Evolutionary conservation across 2,888 invertebrate genomes (phyloP), one percentile per base, ranked within the genome.

Genomic region (Euproctis similis): DNA sequence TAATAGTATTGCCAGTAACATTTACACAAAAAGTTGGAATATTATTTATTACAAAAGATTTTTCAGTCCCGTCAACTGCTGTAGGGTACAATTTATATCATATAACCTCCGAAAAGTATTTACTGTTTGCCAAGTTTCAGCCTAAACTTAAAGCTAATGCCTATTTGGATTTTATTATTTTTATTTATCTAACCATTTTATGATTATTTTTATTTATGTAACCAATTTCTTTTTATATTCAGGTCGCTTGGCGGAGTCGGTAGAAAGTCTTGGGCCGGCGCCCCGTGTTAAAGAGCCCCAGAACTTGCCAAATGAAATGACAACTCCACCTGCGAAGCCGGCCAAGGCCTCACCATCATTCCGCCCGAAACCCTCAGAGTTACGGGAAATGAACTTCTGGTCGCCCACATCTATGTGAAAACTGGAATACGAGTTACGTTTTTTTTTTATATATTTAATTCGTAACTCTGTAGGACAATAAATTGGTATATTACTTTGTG

Each of bases 351-450:
- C 62, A 5, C 59, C 50, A 28, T 50, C 38, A 39, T 74, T 42
- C 70, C 52, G 59, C 53, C 75, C 54, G 59, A 77, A 53, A 50
- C 61, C 53, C 1, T 90, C 92, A 0, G 92, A 93, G 59, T 74
- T 93, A 8, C 73, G 93, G 24, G 93, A 93, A 71, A 90, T 93
- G 90, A 93, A 93, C 69, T 93, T 93, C 75, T 93, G 92, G 92
- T 92, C 93, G 4, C 93, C 93, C 0, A 93, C 93, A 5, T 93
- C 93, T 1, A 93, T 93, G 93, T 93, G 87, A 76, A 49, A 16
- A 22, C 17, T 12, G 23, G 2, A 3, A 10, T 10, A 13, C 8
- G 30, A 12, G 53, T 44, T 53, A 42, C 39, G 46, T 4, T 37
- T 36, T 30, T 49, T 4, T 37, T 37, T 30, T 46, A 35, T 36